Evolutionary conservation across 2,113 vertebrate genomes (phyloP), one percentile per base, ranked within the genome.

Genomic region (Canis aureus): DNA sequence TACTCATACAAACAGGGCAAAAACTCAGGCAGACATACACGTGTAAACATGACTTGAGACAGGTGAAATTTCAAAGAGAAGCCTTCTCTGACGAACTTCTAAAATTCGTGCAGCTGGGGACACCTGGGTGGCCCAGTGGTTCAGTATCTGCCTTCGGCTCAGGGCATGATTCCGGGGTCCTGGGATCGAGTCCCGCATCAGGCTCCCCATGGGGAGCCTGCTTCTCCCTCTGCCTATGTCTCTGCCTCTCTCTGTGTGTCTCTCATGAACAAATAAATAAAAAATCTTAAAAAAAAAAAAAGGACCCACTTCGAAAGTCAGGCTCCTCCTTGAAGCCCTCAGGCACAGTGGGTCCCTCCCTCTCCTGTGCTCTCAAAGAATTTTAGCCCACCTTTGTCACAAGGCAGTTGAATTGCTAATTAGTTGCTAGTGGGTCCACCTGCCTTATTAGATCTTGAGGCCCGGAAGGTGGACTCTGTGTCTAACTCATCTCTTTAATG

Each of bases 21-120:
- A 20, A 69, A 20, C 12, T 66, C 12, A 0, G 2, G 29, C 5
- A 25, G n/a, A n/a, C 22, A 11, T 8, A 62, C 11, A 8, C 0
- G 0, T 53, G 60, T 32, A 55, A 66, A 35, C 3, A 27, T 15
- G 82, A 76, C 32, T 57, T 60, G 43, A 64, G 53, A 95, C 35
- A 2, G 15, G 55, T 78, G 78, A 90, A 59, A 29, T 85, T 38
- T 49, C 55, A 71, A 53, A 20, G 11, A 13, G 69, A 69, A 57
- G 88, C 15, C 51, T 67, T 7, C 35, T 73, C 55, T 43, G 73
- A 64, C 9, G 23, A 11, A 5, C 13, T 35, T 71, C 49, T 35
- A 74, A 55, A 60, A n/a, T n/a, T 0, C 20, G 38, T 51, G n/a
- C 8, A 0, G 43, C 43, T 43, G 43, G 43, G 43, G 43, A 43